Evolutionary conservation across 2,113 vertebrate species (phyloP).

Genomic region (Martes martes): DNA sequence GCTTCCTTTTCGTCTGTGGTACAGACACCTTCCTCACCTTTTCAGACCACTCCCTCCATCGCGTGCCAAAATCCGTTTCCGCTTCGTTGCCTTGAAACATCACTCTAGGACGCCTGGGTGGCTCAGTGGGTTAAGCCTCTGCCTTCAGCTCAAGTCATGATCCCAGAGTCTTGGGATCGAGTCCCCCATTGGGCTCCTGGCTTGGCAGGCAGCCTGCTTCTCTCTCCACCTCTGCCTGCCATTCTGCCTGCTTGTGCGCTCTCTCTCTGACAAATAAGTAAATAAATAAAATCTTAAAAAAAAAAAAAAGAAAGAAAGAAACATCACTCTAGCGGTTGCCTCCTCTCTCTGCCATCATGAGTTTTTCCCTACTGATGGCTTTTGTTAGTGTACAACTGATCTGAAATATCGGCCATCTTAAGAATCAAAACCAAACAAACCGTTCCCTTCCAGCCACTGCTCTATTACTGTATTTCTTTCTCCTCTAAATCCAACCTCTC

Average conservation of each 20-base stretch:
- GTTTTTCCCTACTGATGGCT: neutral
- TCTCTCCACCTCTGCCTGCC: too few species aligned
- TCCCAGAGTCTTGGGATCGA: too few species aligned
- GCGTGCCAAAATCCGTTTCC: neutral
- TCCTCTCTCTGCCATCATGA: neutral
- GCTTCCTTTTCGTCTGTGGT: neutral
- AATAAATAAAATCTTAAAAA: too few species aligned
- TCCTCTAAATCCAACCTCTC: neutral
- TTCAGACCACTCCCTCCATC: neutral
- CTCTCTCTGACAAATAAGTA: too few species aligned
- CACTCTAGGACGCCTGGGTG: neutral
- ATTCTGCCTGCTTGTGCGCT: too few species aligned
- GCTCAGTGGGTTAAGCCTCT: too few species aligned
- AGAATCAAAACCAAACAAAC: neutral
- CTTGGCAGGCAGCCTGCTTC: too few species aligned
- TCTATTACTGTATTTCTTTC: neutral
- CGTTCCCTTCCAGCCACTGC: neutral
- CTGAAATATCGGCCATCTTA: neutral
- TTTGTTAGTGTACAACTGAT: neutral
- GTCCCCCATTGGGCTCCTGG: too few species aligned
- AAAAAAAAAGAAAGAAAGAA: too few species aligned
- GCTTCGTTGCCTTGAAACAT: neutral
- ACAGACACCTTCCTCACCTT: neutral
- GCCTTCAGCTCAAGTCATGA: too few species aligned
- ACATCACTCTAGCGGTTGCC: neutral